Percentiles rank a stretch among this genome's conserved stretches.
Evolutionary conservation across 2,888 invertebrate genomes (phyloP).

Genomic region (Phymatocera aterrima): DNA sequence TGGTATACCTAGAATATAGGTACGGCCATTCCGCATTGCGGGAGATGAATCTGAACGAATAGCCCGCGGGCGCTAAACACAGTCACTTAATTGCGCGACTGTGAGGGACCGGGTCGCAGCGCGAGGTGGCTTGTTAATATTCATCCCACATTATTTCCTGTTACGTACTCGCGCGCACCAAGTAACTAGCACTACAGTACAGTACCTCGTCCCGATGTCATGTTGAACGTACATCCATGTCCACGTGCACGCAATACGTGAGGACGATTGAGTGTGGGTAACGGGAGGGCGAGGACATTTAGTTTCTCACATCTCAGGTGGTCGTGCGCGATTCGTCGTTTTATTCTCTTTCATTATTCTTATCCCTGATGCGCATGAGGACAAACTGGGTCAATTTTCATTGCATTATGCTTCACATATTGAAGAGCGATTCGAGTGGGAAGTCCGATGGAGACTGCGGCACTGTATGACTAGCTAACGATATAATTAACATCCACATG

Average conservation of each 20-base stretch:
- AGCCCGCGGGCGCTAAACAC: constrained; percentile 15
- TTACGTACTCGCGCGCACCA: constrained; percentile 43
- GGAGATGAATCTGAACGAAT: constrained; percentile 27
- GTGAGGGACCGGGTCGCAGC: constrained; percentile 53
- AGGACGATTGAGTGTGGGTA: neutral
- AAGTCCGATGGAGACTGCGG: too few relatives aligned
- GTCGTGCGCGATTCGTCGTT: neutral
- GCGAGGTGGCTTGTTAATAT: constrained; percentile 64
- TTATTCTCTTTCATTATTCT: neutral
- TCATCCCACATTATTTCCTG: constrained; percentile 63
- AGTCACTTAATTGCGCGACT: constrained; percentile 20
- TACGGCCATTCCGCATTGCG: too few relatives aligned
- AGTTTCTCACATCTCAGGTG: constrained; percentile 21
- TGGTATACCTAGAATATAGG: too few relatives aligned
- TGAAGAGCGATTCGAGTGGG: too few relatives aligned
- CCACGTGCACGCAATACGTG: constrained; percentile 20
- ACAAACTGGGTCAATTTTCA: neutral
- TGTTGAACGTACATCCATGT: neutral
- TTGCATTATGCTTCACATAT: too few relatives aligned
- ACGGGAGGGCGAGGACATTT: too few relatives aligned
- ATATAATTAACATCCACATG: too few relatives aligned
- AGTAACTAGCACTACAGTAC: constrained; percentile 11
- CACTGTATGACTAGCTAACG: too few relatives aligned
- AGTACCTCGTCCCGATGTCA: neutral
- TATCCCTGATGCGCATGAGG: neutral